Base-by-base conservation (phyloP, 2,888 invertebrate genomes). In the Hypolimnas misippus region DNA sequence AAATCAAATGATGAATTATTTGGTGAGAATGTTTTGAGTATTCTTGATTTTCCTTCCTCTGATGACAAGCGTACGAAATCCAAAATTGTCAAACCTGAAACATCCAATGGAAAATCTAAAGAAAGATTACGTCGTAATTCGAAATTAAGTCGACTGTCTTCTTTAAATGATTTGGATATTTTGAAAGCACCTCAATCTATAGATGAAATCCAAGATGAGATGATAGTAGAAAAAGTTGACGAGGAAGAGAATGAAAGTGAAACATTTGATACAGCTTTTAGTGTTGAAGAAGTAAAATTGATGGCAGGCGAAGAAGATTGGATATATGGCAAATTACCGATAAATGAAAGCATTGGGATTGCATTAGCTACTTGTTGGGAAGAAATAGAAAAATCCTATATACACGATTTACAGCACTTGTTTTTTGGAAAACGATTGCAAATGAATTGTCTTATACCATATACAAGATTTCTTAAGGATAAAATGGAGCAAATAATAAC, bases 381-480 rank as follows among this genome's bases (percentile, higher is more conserved):
- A 73, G 83, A 83, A 75, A 73, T 91, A 40, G 94, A 94, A 75
- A 86, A 78, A 67, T 73, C 77, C 2, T 94, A 93, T 67, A 75
- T 94, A 10, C 78, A 85, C 50, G 93, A 93, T 69, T 79, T 95
- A 69, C 87, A 93, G 70, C 88, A 94, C 68, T 71, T 93, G 46
- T 93, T 95, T 69, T 93, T 93, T 66, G 81, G 93, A n/a, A 93
- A 93, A 70, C 86, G 95, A 50, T 73, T 93, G 49, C 89, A 93
- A 73, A 84, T 93, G 75, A 89, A 93, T 63, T 86, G 86, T 40
- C 73, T 95, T 12, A 74, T 94, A 52, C 94, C 95, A 0, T 95
- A 94, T 71, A 82, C 90, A 6, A 84, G 92, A 68, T 93, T 89
- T 66, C 82, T 94, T 0, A 89, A 83, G 70, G 88, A 92, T 50